These are phyloP conservation scores for Hylaeus anthracinus DNA, from an alignment of 1,140 invertebrate species.

Conservation along the genomic window DNA sequence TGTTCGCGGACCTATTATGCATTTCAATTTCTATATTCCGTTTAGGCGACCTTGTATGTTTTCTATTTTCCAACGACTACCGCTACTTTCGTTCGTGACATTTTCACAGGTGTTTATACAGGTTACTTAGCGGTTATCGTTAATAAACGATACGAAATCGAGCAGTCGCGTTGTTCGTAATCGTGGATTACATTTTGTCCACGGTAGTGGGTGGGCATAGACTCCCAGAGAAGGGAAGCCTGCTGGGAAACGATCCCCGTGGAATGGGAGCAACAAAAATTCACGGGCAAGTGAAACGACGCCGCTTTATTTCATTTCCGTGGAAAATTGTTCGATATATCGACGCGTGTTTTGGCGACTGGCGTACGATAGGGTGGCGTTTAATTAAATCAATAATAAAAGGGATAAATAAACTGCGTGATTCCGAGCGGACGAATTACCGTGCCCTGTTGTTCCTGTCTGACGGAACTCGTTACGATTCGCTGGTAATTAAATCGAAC, in stretches of 20 bases:
- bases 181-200: too few species aligned
- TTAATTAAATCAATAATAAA: slow-evolving; percentile 36
- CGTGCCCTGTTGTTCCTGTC: too few species aligned
- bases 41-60: too few species aligned
- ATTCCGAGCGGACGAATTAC: background rate
- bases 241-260: too few species aligned
- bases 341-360: background rate
- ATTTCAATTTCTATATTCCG: background rate
- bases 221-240: too few species aligned
- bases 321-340: slow-evolving; percentile 13
- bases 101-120: too few species aligned
- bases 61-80: too few species aligned
- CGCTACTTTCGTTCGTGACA: too few species aligned
- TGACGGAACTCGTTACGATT: background rate
- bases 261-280: slow-evolving; percentile 1
- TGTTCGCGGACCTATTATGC: background rate
- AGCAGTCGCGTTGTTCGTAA: too few species aligned
- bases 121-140: too few species aligned
- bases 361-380: background rate
- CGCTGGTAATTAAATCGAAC: slow-evolving; percentile 2
- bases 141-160: too few species aligned
- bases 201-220: too few species aligned
- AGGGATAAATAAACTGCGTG: slow-evolving; percentile 7
- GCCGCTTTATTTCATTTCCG: slow-evolving; percentile 6
- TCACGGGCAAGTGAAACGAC: background rate